Percentiles rank a stretch among this genome's conserved stretches.
phyloP scores from a whole-genome alignment of 2,797 vertebrate species.

The Rhabdophis nuchalis region DNA sequence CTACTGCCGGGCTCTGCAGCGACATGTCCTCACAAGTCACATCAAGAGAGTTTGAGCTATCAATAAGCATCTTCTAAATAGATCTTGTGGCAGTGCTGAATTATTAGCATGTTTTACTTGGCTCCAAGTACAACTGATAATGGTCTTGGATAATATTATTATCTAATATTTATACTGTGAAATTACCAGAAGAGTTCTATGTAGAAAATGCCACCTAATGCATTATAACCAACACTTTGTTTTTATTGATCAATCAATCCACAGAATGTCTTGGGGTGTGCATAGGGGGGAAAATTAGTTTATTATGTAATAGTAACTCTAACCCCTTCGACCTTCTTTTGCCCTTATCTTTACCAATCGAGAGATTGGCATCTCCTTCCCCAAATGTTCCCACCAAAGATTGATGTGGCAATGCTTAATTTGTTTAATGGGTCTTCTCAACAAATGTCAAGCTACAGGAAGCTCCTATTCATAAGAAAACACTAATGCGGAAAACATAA shows the following conservation, averaged over 20 bases:
- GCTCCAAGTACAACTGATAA: neutral
- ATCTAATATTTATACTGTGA: neutral
- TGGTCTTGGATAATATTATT: neutral
- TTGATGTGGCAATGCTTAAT: neutral
- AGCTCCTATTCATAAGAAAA: neutral
- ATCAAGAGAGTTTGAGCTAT: neutral
- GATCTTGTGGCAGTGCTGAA: neutral
- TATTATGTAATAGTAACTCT: neutral
- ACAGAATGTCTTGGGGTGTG: neutral
- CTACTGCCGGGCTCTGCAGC: neutral
- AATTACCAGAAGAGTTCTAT: neutral
- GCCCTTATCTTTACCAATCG: neutral
- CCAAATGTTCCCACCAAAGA: neutral
- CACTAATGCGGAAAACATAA: neutral
- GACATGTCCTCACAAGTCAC: neutral
- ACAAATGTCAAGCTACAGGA: neutral
- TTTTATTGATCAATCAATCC: neutral
- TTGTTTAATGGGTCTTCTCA: neutral
- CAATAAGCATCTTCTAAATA: neutral
- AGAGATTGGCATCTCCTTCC: neutral
- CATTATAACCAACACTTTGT: neutral
- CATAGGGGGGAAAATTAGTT: neutral
- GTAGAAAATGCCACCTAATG: neutral
- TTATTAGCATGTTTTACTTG: neutral
- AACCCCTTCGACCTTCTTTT: neutral